Conservation (phyloP, 2,888 invertebrate species). For the Escarpia spicata region DNA sequence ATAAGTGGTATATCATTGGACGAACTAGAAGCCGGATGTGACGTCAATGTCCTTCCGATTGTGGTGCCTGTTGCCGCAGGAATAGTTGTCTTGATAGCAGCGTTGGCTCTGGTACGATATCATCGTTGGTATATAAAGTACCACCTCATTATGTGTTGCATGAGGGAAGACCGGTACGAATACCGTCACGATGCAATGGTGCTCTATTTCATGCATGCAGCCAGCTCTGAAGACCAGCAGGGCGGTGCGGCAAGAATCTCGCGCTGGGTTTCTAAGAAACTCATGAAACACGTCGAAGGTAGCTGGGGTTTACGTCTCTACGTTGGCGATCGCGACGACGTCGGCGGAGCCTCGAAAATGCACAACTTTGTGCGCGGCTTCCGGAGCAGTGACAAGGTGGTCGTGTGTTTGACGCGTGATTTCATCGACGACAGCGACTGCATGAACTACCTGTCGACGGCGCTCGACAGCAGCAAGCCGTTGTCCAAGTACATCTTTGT, state of each 20-base stretch:
- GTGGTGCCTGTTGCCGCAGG: too few species aligned
- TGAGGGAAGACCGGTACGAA: neutral
- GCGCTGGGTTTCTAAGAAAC: neutral
- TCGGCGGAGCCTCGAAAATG: slow-evolving; percentile 1
- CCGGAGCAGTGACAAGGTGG: neutral
- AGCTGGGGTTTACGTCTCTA: neutral
- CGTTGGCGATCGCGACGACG: slow-evolving; percentile 5
- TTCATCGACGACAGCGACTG: slow-evolving; percentile 13
- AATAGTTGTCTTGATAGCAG: too few species aligned
- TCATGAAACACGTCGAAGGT: neutral
- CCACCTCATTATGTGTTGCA: neutral
- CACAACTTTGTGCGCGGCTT: neutral
- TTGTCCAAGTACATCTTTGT: neutral
- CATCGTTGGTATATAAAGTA: neutral
- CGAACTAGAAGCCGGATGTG: neutral
- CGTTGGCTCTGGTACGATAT: neutral
- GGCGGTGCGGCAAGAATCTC: neutral
- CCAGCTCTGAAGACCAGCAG: neutral
- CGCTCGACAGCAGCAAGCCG: neutral
- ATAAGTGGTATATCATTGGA: neutral
- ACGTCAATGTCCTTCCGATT: neutral
- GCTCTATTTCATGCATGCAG: neutral
- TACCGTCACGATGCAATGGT: neutral
- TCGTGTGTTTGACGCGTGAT: slow-evolving; percentile 12
- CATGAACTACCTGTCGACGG: slow-evolving; percentile 10